Base-by-base conservation (phyloP, 2,113 vertebrate species). In the Pao palembangensis region DNA sequence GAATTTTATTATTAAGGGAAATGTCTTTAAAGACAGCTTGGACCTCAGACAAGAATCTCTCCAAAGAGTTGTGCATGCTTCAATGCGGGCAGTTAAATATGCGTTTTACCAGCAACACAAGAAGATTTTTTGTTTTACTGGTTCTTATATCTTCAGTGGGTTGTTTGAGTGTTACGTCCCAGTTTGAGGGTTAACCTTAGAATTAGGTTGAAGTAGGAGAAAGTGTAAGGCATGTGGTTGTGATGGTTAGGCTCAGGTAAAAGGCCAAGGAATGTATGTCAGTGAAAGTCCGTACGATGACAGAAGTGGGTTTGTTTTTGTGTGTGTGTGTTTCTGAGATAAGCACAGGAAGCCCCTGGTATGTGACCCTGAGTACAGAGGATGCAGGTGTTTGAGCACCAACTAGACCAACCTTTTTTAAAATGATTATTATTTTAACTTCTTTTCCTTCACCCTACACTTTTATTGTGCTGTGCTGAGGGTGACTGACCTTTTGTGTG, bases 381-480 rank as follows among this genome's bases (percentile, higher is more conserved):
- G 80, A 87, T 81, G 73, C 76, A 87, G 80, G 79, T 85, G 82
- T 49, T 67, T 16, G 11, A 54, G 21, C 50, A 65, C 64, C 62
- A 25, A 41, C 47, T 46, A 63, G 11, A 51, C 23, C 28, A 13
- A 16, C 56, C 17, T 68, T 16, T 53, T 38, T 43, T 50, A 25
- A 50, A 55, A 46, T 51, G 5, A 1, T 23, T 54, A 1, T 5
- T 44, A 44, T 19, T 31, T 7, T 3, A 18, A 19, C 3, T 18
- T 8, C 17, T 67, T 18, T 65, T 34, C 69, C 13, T 12, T 10
- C 34, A 38, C 1, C 1, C 34, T 38, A 1, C 34, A 38, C 34
- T 68, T 13, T 56, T 16, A 23, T 52, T 18, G 21, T 17, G 11
- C 42, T 49, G 20, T 15, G 41, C 13, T 43, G 41, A 28, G 25